Conservation (phyloP, 2,888 invertebrate genomes). For the Idaea straminata region DNA sequence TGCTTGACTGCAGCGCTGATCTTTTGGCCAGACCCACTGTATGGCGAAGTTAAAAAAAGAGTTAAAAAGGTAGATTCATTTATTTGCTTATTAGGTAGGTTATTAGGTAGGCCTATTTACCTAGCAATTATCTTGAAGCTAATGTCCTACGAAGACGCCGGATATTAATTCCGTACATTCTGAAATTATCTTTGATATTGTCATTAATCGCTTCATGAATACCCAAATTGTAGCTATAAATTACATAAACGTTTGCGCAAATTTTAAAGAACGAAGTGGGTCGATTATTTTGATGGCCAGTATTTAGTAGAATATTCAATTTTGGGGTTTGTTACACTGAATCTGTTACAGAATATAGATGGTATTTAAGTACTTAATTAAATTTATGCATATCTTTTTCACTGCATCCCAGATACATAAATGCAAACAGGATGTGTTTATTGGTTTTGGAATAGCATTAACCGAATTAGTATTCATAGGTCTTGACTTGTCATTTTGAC, state of each 20-base stretch:
- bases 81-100: too few relatives aligned
- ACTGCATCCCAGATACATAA: neutral
- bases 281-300: neutral
- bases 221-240: neutral
- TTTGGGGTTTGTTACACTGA: neutral
- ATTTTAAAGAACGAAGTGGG: neutral
- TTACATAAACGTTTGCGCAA: neutral
- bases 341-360: neutral
- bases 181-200: neutral
- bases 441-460: neutral
- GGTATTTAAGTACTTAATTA: neutral
- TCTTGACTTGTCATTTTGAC: neutral
- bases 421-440: neutral
- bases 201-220: neutral
- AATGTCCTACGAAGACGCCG: too few relatives aligned
- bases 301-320: neutral
- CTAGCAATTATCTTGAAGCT: too few relatives aligned
- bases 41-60: too few relatives aligned
- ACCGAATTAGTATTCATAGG: too few relatives aligned
- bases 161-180: too few relatives aligned
- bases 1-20: too few relatives aligned
- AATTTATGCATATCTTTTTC: neutral
- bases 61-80: too few relatives aligned
- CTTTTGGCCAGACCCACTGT: too few relatives aligned
- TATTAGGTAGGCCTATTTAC: too few relatives aligned